These are phyloP conservation scores for Spongilla lacustris DNA, from an alignment of 37 sponge, comb jelly and placozoan species.

Conservation along the genomic window DNA sequence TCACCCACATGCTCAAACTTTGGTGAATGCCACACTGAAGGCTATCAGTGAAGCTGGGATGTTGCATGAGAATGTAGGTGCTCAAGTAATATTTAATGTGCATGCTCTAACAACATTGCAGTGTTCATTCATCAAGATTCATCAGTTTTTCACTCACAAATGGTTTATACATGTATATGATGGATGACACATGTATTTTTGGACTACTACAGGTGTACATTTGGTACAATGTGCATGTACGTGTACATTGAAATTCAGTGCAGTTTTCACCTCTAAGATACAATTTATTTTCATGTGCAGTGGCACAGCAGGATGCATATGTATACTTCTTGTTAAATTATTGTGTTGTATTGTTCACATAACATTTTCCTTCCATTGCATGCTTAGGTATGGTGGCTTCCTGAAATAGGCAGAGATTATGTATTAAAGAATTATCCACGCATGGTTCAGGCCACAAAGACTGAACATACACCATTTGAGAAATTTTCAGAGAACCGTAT, in stretches of 20 bases:
- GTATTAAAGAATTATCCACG: constrained; percentile 18
- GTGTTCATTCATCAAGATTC: too few relatives aligned
- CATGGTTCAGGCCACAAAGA: constrained; percentile 42
- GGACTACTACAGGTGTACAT: too few relatives aligned
- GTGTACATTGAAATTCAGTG: background rate
- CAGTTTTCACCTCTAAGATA: too few relatives aligned
- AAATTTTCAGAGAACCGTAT: constrained; percentile 34
- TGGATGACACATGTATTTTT: too few relatives aligned
- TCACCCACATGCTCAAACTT: constrained; percentile 18
- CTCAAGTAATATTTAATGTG: background rate
- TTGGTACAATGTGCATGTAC: too few relatives aligned
- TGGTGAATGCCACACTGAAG: constrained; percentile 35
- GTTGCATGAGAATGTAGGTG: background rate
- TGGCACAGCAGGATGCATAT: too few relatives aligned
- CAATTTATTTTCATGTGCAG: too few relatives aligned
- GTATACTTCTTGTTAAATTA: too few relatives aligned
- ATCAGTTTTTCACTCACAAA: too few relatives aligned
- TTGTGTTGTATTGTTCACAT: background rate
- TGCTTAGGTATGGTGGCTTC: constrained; percentile 68
- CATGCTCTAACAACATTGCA: too few relatives aligned
- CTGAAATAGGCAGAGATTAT: constrained; percentile 3
- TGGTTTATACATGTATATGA: too few relatives aligned
- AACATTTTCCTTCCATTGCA: background rate
- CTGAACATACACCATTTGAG: constrained; percentile 36
- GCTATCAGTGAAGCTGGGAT: constrained; percentile 32